Base-by-base conservation (phyloP, 2,797 vertebrate species). In the Melanotaenia boesemani region DNA sequence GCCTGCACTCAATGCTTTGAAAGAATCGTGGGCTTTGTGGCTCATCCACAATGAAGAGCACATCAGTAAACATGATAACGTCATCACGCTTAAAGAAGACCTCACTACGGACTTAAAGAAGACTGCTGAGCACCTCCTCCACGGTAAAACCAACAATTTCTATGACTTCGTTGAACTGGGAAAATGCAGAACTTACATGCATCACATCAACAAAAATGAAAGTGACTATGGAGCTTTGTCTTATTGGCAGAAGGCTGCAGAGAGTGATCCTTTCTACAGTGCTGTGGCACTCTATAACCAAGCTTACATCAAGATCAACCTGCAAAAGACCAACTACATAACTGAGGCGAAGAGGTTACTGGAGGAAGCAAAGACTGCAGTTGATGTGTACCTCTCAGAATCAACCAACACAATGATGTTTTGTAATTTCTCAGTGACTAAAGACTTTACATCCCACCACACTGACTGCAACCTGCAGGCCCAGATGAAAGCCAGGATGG, bases 271-370 rank as follows among this genome's bases (percentile, higher is more conserved):
- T 60, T 70, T 76, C 61, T 76, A 70, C 36, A 54, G 74, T n/a
- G 74, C 74, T 6, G 74, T 76, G 44, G 74, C 67, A 0, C 62
- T 76, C 46, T 76, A 76, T 41, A 76, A 76, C 56, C 74, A 76
- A 52, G 67, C 74, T 1, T 76, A 76, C 67, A 70, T 70, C 74
- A 70, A 32, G 18, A 55, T 76, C 24, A 76, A 70, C 34, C 67
- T 70, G 55, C 13, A 26, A 52, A 60, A n/a, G 22, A 30, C 0
- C 3, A 37, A 34, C 61, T 70, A 70, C 74, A 54, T 64, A 52
- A 22, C 2, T 0, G 44, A 70, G 39, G 67, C n/a, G 8, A 70
- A 54, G 46, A 0, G 12, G 18, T 70, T 76, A 26, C 10, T 76
- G 62, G 18, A 60, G n/a, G 46, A 76, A n/a, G 55, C 55, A 1